Conservation (phyloP, 2,888 invertebrate species). For the Eumacrocentrus americanus region DNA sequence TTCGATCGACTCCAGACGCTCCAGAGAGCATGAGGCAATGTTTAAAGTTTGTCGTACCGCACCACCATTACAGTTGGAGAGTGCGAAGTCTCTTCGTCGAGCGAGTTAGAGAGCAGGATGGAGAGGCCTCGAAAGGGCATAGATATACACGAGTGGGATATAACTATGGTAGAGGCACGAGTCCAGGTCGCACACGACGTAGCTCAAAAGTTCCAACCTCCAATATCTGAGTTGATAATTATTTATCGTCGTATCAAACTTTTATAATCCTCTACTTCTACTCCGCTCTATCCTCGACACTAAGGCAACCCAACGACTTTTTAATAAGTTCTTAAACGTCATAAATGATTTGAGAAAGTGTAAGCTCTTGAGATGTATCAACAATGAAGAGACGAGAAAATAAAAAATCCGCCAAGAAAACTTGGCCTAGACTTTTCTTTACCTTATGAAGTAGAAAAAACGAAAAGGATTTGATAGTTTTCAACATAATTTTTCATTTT, state of each 20-base stretch:
- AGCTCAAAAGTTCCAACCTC: too few relatives aligned
- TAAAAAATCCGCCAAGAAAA: too few relatives aligned
- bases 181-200: too few relatives aligned
- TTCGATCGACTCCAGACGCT: neutral
- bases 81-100: too few relatives aligned
- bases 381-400: too few relatives aligned
- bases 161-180: too few relatives aligned
- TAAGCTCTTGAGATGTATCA: constrained; percentile 23
- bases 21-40: neutral
- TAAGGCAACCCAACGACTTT: constrained; percentile 43
- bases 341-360: constrained; percentile 50
- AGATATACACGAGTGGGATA: too few relatives aligned
- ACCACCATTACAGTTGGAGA: neutral
- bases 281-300: constrained; percentile 5
- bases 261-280: constrained; percentile 52
- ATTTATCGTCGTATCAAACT: constrained; percentile 60
- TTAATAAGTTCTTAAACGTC: constrained; percentile 60
- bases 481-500: too few relatives aligned
- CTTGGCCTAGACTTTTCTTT: too few relatives aligned
- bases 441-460: too few relatives aligned
- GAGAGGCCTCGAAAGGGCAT: neutral
- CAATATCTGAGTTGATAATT: constrained; percentile 54
- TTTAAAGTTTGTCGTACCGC: neutral
- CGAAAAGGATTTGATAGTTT: too few relatives aligned
- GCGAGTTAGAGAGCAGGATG: neutral